phyloP scores from a whole-genome alignment of 2,797 vertebrate genomes.

The Lateolabrax maculatus region DNA sequence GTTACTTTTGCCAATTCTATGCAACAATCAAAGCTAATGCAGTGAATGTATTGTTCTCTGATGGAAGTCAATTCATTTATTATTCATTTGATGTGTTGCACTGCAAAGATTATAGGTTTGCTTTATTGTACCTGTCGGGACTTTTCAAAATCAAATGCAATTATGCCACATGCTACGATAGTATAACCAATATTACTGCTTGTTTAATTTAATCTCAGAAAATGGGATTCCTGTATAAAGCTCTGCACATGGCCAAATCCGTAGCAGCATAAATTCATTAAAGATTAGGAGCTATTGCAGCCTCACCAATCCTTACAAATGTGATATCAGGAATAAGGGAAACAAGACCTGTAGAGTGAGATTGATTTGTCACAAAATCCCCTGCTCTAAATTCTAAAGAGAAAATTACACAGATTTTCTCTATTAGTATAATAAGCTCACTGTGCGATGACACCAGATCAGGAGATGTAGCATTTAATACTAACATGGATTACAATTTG shows the following conservation, averaged over 20 bases:
- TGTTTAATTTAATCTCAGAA: conserved; percentile 17
- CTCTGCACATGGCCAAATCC: conserved; percentile 4
- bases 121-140: background rate
- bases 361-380: conserved; percentile 42
- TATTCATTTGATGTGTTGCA: background rate
- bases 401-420: conserved; percentile 26
- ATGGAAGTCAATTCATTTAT: background rate
- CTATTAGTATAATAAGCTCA: conserved; percentile 35
- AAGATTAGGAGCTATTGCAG: conserved; percentile 25
- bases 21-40: background rate
- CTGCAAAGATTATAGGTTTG: background rate
- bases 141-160: background rate
- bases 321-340: conserved; percentile 19
- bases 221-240: conserved; percentile 12
- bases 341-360: conserved; percentile 16
- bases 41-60: background rate
- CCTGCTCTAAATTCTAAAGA: conserved; percentile 27
- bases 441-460: conserved; percentile 13
- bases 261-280: conserved; percentile 26
- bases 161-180: background rate
- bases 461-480: conserved; percentile 27
- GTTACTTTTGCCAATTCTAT: background rate
- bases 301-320: conserved; percentile 6
- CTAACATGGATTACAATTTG: background rate
- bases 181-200: background rate